These are phyloP conservation scores for Vireo altiloquus DNA, from an alignment of 2,113 vertebrate genomes.

Conservation along the genomic window DNA sequence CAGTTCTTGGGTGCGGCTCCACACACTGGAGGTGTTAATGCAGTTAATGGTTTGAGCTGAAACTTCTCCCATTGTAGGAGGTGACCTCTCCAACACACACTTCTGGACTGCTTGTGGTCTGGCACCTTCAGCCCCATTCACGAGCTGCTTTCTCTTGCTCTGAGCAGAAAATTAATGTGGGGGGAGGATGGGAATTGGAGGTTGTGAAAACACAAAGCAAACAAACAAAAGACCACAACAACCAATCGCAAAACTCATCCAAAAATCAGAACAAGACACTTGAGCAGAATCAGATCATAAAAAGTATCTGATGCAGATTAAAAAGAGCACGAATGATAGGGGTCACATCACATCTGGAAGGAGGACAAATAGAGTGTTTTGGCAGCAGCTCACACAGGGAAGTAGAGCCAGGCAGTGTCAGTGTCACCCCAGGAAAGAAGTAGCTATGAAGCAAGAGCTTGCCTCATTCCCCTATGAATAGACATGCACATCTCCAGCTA, in stretches of 20 bases:
- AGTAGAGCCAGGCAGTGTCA: accelerated
- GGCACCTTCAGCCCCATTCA: not conserved
- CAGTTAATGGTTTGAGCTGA: no score
- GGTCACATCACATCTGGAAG: not conserved
- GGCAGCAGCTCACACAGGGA: not conserved
- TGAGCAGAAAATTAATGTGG: not conserved
- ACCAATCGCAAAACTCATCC: accelerated
- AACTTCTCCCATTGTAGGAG: not conserved
- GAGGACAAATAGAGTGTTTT: not conserved
- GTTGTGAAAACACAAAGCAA: not conserved
- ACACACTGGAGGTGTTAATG: not conserved
- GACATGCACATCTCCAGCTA: not conserved
- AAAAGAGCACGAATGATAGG: not conserved
- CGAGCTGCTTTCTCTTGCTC: not conserved
- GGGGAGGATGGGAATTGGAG: not conserved
- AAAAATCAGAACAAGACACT: not conserved
- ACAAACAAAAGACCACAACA: not conserved
- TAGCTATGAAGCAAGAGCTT: not conserved
- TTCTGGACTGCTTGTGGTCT: not conserved
- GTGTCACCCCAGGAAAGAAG: not conserved
- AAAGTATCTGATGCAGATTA: not conserved
- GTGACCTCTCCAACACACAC: not conserved
- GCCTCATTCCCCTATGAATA: not conserved
- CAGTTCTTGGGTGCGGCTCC: not conserved
- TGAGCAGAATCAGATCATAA: not conserved